A percentile compares a stretch with the other conserved stretches of the same genome.
These are phyloP conservation scores for Hirtodrosophila confusa DNA, from an alignment of 2,888 invertebrate species.

Conservation along the genomic window DNA sequence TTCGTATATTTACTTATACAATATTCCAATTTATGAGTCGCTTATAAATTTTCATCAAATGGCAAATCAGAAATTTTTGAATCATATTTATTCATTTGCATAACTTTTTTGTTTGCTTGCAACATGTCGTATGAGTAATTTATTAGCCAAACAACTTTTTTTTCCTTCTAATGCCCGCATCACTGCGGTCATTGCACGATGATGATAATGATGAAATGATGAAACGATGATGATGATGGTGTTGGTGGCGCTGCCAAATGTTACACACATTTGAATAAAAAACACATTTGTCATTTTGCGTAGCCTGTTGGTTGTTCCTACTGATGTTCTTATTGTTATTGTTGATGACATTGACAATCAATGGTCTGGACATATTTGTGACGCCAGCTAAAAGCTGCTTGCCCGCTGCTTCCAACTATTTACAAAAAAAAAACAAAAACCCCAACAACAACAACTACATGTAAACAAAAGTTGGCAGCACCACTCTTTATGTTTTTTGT, in stretches of 20 bases:
- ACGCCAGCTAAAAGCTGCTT: constrained; percentile 41
- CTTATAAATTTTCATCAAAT: too few species aligned
- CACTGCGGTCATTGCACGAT: constrained; percentile 58
- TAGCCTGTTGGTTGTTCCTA: constrained; percentile 8
- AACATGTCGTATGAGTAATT: constrained; percentile 57
- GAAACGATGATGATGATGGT: constrained; percentile 18
- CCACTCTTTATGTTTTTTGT: constrained; percentile 21
- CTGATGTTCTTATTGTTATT: constrained; percentile 12
- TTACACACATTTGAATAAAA: constrained; percentile 72
- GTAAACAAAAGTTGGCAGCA: constrained; percentile 40
- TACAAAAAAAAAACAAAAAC: constrained; percentile 13
- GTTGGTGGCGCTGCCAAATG: constrained; percentile 57
- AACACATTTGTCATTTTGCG: constrained; percentile 69
- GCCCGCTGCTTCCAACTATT: constrained; percentile 31
- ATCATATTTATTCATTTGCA: constrained; percentile 59
- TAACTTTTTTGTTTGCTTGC: constrained; percentile 41
- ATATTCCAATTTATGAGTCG: too few species aligned
- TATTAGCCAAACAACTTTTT: constrained; percentile 13
- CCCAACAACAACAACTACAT: constrained; percentile 3
- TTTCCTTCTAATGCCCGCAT: neutral
- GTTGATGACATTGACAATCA: constrained; percentile 64
- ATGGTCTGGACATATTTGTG: constrained; percentile 55
- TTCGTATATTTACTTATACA: too few species aligned
- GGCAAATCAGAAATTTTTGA: neutral
- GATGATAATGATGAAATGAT: constrained; percentile 12